Base-by-base conservation (phyloP, 2,888 invertebrate species). In the Pinctada fucata region DNA sequence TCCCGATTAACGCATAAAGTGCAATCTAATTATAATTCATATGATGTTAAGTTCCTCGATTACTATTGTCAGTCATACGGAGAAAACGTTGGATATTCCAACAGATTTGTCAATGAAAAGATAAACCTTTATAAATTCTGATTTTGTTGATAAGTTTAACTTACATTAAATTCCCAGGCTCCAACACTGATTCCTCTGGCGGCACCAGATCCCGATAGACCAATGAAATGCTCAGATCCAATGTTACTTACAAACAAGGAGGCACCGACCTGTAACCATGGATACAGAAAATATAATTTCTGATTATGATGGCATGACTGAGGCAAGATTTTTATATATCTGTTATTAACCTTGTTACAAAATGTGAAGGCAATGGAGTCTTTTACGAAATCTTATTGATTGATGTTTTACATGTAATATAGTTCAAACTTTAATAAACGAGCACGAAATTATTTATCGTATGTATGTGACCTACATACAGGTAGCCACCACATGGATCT, bases 241-340 rank as follows among this genome's bases (percentile, higher is more conserved):
- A 94, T 93, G 86, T 94, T 94, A 75, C 93, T 93, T 45, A 93
- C 93, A 86, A 94, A 94, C 73, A 94, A 85, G 3, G 93, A 93
- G 4, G 93, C 93, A n/a, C 93, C 93, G 4, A 94, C 92, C 93
- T 93, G 84, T 4, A 79, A 80, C 13, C 8, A 13, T n/a, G 6
- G 6, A 69, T 49, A 48, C 16, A 45, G 48, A 3, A n/a, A 8
- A 68, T 68, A 5, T 48, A 47, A 48, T 68, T 49, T 8, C n/a
- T 69, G 49, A 31, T 31, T 31, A 31, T 31, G 31, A 31, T 2
- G 2, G 45, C 2, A 48, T 69, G 50, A 48, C 48, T 49, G 48
- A n/a, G 45, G 3, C 16, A 10, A 49, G 8, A 58, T 58, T 10
- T 58, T 10, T 58, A 58, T 58, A 58, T 58, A 58, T 58, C 8